Conservation (phyloP, 2,797 vertebrate species). For the Sebastes trivittatus region DNA sequence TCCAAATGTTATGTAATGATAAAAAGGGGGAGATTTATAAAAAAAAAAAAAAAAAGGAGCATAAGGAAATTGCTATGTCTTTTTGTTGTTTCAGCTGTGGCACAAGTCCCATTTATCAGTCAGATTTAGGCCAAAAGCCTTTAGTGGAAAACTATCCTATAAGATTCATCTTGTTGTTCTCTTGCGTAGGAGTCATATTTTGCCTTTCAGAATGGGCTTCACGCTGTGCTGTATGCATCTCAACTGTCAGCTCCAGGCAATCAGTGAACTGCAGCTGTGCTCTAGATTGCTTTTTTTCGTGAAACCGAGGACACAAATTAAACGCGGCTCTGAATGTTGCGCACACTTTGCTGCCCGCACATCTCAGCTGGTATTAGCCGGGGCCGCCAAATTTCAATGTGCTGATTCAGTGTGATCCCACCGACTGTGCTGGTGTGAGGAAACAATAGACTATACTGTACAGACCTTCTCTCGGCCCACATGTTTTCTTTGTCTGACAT, state of each 20-base stretch:
- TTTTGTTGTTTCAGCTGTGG: not conserved
- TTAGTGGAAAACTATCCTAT: constrained; percentile 7
- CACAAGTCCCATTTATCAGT: not conserved
- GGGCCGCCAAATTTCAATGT: not conserved
- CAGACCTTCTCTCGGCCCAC: not conserved
- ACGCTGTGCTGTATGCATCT: constrained; percentile 16
- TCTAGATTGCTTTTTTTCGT: constrained; percentile 37
- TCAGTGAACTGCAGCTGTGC: constrained; percentile 43
- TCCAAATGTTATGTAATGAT: not conserved
- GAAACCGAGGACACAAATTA: constrained; percentile 32
- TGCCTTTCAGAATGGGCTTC: constrained; percentile 15
- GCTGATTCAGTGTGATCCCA: constrained; percentile 22
- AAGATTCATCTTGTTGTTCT: constrained; percentile 6
- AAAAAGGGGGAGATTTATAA: not conserved
- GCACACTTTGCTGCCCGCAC: constrained; percentile 7
- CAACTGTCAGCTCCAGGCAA: constrained; percentile 18
- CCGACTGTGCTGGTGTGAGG: not conserved
- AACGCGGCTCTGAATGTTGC: constrained; percentile 6
- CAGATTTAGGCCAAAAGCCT: constrained; percentile 9
- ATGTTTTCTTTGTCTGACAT: not conserved
- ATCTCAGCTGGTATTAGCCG: not conserved
- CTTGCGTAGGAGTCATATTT: not conserved
- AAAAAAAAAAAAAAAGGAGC: not conserved
- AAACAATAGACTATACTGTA: not conserved
- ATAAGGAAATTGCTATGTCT: not conserved